Percentiles rank a stretch among this genome's conserved stretches.
These are phyloP conservation scores for Steatocranus sp. DNA, from an alignment of 2,797 vertebrate genomes.

Conservation along the genomic window DNA sequence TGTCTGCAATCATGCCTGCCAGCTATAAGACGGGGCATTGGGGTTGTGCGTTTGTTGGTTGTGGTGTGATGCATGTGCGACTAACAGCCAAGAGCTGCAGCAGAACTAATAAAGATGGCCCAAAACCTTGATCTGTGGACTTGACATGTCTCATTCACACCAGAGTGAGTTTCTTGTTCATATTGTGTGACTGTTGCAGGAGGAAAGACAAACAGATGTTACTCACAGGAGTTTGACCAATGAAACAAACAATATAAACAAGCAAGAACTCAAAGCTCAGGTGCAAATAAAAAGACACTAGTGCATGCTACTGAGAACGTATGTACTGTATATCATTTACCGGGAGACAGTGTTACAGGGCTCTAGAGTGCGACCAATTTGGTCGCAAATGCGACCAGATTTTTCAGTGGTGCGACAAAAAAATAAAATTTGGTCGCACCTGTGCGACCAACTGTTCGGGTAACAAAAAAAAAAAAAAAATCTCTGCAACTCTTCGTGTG, in stretches of 20 bases:
- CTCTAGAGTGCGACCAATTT: too few species aligned
- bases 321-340: not conserved
- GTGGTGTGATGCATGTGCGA: not conserved
- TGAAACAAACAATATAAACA: not conserved
- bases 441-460: too few species aligned
- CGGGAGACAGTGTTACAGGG: not conserved
- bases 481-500: too few species aligned
- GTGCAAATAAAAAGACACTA: not conserved
- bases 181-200: not conserved
- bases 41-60: not conserved
- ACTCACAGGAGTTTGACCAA: not conserved
- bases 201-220: not conserved
- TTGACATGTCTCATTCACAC: not conserved
- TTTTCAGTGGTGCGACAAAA: too few species aligned
- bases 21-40: not conserved
- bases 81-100: not conserved
- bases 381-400: too few species aligned
- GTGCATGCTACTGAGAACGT: not conserved
- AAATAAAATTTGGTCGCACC: too few species aligned
- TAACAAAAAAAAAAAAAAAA: too few species aligned
- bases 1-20: not conserved
- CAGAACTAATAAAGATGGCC: not conserved
- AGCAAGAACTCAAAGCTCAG: not conserved
- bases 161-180: not conserved
- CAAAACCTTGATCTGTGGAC: not conserved